Evolutionary conservation across 2,113 vertebrate species (phyloP), one percentile per base, ranked within the genome.

Genomic region (Pangasianodon gigas): DNA sequence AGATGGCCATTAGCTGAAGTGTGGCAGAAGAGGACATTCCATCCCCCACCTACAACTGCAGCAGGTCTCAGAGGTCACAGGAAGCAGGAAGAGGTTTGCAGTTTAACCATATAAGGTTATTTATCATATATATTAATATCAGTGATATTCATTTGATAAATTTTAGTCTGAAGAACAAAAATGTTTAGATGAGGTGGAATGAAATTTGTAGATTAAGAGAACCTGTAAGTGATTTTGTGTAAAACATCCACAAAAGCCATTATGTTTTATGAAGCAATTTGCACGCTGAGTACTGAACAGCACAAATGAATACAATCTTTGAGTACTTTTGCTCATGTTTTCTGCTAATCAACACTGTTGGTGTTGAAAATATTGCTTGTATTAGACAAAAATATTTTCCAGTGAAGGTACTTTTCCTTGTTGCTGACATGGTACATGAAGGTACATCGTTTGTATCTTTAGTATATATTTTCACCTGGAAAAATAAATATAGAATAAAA

Each of bases 1-100:
- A 96, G 95, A 96, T 95, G 95, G 93, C 92, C 90, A 91, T 90
- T 91, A 89, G 58, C 81, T 29, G 75, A 54, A 88, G 90, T 89
- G 84, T 86, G 85, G 88, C 88, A 89, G 67, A 84, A 86, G 71
- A 87, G 74, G 81, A 29, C 24, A 29, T 84, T 83, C 81, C 86
- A 85, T 87, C 86, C 85, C 88, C 86, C 51, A n/a, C 16, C 46
- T 80, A 88, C 21, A 69, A 80, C 81, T 87, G 85, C 81, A 86
- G 75, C 62, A 83, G 51, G 32, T 75, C 65, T 89, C 26, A 86
- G 54, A 69, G 75, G 89, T 86, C 48, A 85, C 79, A 85, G 58
- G 29, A 29, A 77, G 32, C 65, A 77, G 56, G 29, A 11, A 86
- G 88, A 54, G 52, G 51, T 67, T 89, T 74, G 26, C 29, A 37